Evolutionary conservation across 92 coral and sea anemone genomes (phyloP), one percentile per base, ranked within the genome.

Genomic region (Ricordea florida): DNA sequence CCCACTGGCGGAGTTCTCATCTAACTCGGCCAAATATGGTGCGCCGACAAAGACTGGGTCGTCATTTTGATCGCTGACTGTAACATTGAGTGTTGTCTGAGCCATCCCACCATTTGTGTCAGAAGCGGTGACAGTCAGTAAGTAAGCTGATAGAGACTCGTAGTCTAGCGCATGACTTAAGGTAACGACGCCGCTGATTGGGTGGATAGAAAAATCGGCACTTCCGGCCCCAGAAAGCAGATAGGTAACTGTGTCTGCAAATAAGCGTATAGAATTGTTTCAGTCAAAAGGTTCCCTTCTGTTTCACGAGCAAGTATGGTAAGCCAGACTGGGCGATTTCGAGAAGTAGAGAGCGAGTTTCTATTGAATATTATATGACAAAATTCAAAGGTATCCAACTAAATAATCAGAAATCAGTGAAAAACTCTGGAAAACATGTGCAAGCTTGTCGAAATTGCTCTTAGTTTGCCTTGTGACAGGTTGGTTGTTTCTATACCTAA

Each of bases 1-100:
- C 7, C 72, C 73, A 38, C 69, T 64, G 44, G 56, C 74, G 8
- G 51, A 41, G 44, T 77, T 84, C 43, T 84, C 89, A 4, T 69
- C 66, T 10, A 84, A 57, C 13, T 61, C 44, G 15, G 85, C 85
- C 9, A 57, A 5, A 66, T 52, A 84, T 33, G 89, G 85, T 3
- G 79, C 43, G 37, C 66, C 69, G 36, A 84, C 68, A 40, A 84
- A 84, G 20, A 9, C 26, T 17, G 89, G 85, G 40, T 58, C 69
- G 48, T 84, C 89, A 68, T 84, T 77, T 45, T 41, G 76, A 42
- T 84, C 58, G 44, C 58, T 42, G 47, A 60, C 73, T 47, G 81
- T 60, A 25, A 74, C 72, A 6, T 48, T 74, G 9, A 74, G 60
- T 23, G 72, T 74, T 24, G 81, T 61, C 33, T 64, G 57, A 33